Evolutionary conservation across 1,140 invertebrate species (phyloP), one percentile per base, ranked within the genome.

Genomic region (Dufourea novaeangliae): DNA sequence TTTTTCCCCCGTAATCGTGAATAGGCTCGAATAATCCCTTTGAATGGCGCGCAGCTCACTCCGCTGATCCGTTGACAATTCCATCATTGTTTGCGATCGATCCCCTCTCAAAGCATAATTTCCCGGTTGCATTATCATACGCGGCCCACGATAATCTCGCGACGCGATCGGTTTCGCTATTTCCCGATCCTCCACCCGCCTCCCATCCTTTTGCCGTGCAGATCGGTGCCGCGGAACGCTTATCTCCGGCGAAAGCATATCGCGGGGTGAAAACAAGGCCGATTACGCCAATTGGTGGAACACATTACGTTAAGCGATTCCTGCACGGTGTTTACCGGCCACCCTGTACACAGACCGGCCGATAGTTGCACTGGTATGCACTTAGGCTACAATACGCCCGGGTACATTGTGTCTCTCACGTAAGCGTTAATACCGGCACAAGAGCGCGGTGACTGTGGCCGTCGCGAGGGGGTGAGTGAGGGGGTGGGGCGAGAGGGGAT

Each of bases 351-450:
- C 66, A 46, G 59, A 27, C 27, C 66, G 29, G 41, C 82, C 82
- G 62, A 79, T 79, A 83, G 77, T 83, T 68, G 72, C 78, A 72
- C 67, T 52, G 80, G 71, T 83, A 83, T 84, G 82, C 83, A 83
- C 73, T 70, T 83, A 84, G 73, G 72, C 29, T 80, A 84, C 77
- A 79, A 79, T 79, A 59, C 71, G 62, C 62, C 59, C 27, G 63
- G 77, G 62, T 79, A 73, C 77, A 79, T 79, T 79, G 77, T 79
- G 77, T 78, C 69, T 59, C 76, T 73, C 69, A 25, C 69, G 76
- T 78, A 73, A 78, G 76, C 76, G 76, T 78, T 78, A 78, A 78
- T 78, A 78, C 76, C 59, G 25, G 39, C 67, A 63, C 75, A 63
- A 76, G 66, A 68, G 66, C 68, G 66, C 68, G 50, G 20, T 4